A percentile compares a stretch with the other conserved stretches of the same genome.
Conservation (phyloP, 2,113 vertebrate species). For the Paralichthys olivaceus region DNA sequence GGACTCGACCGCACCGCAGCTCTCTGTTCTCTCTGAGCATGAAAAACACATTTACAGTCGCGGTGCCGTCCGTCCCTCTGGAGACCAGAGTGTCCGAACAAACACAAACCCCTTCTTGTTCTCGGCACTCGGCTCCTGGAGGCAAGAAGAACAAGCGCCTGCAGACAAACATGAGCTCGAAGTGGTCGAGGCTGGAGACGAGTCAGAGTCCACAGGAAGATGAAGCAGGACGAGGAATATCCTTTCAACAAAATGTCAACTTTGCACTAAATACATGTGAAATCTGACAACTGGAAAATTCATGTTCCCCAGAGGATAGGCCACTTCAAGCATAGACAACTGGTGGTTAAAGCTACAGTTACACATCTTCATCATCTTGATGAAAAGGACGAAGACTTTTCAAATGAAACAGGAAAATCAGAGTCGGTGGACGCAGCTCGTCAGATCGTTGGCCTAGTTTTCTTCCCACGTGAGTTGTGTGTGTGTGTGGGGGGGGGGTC, state of each 20-base stretch:
- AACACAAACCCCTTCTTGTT: slow-evolving; percentile 32
- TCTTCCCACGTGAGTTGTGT: not conserved
- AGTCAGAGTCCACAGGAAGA: not conserved
- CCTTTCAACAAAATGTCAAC: too few species aligned
- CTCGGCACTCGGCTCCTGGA: not conserved
- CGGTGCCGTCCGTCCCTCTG: not conserved
- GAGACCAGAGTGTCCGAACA: slow-evolving; percentile 30
- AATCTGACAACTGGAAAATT: too few species aligned
- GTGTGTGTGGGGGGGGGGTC: slow-evolving; percentile 9
- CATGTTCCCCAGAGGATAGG: too few species aligned
- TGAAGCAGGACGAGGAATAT: not conserved
- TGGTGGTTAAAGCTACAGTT: too few species aligned
- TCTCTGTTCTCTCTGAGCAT: slow-evolving; percentile 29
- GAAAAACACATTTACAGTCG: slow-evolving; percentile 54
- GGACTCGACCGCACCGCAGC: not conserved
- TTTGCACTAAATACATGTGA: too few species aligned
- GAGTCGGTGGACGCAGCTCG: not conserved
- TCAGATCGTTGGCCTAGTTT: slow-evolving; percentile 51
- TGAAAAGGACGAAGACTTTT: not conserved
- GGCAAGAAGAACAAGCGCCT: slow-evolving; percentile 6
- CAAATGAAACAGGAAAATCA: not conserved
- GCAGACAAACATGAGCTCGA: not conserved
- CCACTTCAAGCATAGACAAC: too few species aligned
- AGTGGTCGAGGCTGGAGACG: not conserved
- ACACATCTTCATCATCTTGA: not conserved